Evolutionary conservation across 2,888 invertebrate species (phyloP), one percentile per base, ranked within the genome.

Genomic region (Drosophila formosana): DNA sequence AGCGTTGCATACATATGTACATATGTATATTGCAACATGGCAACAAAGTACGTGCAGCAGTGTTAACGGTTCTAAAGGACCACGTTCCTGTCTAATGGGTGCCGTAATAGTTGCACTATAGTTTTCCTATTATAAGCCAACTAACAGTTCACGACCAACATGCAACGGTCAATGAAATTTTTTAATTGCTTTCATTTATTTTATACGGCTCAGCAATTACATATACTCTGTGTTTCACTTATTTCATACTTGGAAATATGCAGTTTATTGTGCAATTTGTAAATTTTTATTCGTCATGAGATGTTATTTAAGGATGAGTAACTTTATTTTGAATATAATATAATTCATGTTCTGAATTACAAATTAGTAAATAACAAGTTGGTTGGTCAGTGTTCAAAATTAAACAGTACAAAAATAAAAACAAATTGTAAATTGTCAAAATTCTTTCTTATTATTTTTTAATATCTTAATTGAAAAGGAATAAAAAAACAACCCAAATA

Each of bases 141-240:
- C 64, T 39, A 63, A 51, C 56, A 67, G 63, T 23, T 6, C 57
- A 47, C 34, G 47, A 8, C 39, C 46, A 39, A 61, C 76, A 75
- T 75, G 72, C 75, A 67, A 69, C 64, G 61, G 67, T 81, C 75
- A 70, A 71, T 75, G 86, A 70, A 32, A 71, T 76, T 72, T 82
- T 75, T 71, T 80, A 75, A 75, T 66, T 76, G 56, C 68, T 43
- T 28, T 9, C 23, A 4, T 23, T 23, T 7, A 30, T 11, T 47
- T 46, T 37, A 1, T 52, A 46, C 28, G 34, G 34, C 28, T 8
- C 7, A n/a, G 8, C 30, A 41, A 52, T 63, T 51, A 18, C 18
- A 18, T 18, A 45, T 32, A 52, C 50, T 13, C 30, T 30, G 5
- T 4, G 1, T 26, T 25, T 23, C n/a, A 11, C 32, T 0, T 32